These are phyloP conservation scores for Arion vulgaris DNA, from an alignment of 1,140 invertebrate species.

Conservation along the genomic window DNA sequence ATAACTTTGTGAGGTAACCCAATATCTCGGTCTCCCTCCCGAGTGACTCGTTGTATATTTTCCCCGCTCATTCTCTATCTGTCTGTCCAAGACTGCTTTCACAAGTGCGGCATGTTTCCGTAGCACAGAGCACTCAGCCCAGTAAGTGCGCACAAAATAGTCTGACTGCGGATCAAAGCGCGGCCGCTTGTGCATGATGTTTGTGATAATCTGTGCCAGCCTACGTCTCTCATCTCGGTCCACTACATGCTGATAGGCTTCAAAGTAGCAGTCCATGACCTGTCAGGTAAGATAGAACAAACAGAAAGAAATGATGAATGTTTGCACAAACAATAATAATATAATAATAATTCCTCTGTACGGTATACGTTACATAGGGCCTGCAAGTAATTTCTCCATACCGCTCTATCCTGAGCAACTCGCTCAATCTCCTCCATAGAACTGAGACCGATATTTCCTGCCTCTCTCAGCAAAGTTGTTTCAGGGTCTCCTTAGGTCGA, in stretches of 20 bases:
- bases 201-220: conserved; percentile 69
- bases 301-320: background rate
- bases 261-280: conserved; percentile 71
- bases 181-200: conserved; percentile 68
- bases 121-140: conserved; percentile 65
- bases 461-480: too few species aligned
- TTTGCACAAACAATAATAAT: too few species aligned
- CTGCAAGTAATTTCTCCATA: too few species aligned
- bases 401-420: too few species aligned
- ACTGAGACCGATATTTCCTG: too few species aligned
- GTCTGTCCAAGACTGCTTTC: conserved; percentile 68
- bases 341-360: background rate
- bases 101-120: conserved; percentile 62
- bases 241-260: conserved; percentile 72
- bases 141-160: conserved; percentile 69
- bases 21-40: conserved; percentile 62
- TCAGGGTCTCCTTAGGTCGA: too few species aligned
- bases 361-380: too few species aligned
- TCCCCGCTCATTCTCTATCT: conserved; percentile 69
- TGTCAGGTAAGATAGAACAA: conserved; percentile 49
- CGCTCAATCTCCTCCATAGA: too few species aligned
- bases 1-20: conserved; percentile 68
- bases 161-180: conserved; percentile 65
- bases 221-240: conserved; percentile 69
- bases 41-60: conserved; percentile 65